Evolutionary conservation across 2,113 vertebrate species (phyloP).

Genomic region (Scomber scombrus): DNA sequence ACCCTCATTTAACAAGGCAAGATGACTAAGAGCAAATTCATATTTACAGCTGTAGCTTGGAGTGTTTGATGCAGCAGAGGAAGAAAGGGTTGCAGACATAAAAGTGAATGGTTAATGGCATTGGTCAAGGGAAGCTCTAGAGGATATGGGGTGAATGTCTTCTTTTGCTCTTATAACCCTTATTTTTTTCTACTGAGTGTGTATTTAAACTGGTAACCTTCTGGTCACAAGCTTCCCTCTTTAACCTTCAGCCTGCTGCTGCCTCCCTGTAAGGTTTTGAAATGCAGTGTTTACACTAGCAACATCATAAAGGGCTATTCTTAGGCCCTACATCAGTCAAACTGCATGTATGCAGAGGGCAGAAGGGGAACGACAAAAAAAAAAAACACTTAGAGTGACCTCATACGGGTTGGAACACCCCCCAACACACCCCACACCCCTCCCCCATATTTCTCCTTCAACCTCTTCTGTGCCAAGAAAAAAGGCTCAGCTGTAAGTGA

Average conservation of each 20-base stretch:
- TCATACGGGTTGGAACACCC: slow-evolving; percentile 21
- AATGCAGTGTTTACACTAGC: slow-evolving; percentile 47
- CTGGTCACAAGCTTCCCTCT: slow-evolving; percentile 33
- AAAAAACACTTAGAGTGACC: slow-evolving; percentile 47
- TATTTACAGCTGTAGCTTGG: slow-evolving; percentile 49
- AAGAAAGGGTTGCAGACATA: slow-evolving; percentile 2
- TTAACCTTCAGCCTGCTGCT: slow-evolving; percentile 18
- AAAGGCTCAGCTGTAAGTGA: slow-evolving; percentile 62
- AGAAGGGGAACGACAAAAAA: slow-evolving; percentile 36
- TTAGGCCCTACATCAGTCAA: slow-evolving; percentile 29
- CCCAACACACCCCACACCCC: background rate
- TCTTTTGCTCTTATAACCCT: slow-evolving; percentile 22
- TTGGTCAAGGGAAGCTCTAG: slow-evolving; percentile 2
- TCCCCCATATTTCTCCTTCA: background rate
- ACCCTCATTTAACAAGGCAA: slow-evolving; percentile 48
- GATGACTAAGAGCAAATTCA: slow-evolving; percentile 69
- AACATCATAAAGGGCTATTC: slow-evolving; percentile 61
- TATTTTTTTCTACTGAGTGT: slow-evolving; percentile 4
- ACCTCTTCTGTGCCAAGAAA: slow-evolving; percentile 31
- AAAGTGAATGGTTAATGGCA: slow-evolving; percentile 11
- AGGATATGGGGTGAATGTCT: background rate
- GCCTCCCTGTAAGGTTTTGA: slow-evolving; percentile 24
- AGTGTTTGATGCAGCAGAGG: slow-evolving; percentile 26
- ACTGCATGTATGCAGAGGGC: slow-evolving; percentile 25
- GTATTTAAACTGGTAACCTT: slow-evolving; percentile 10